Evolutionary conservation across 2,113 vertebrate genomes (phyloP).

Genomic region (Haliaeetus leucogaster): DNA sequence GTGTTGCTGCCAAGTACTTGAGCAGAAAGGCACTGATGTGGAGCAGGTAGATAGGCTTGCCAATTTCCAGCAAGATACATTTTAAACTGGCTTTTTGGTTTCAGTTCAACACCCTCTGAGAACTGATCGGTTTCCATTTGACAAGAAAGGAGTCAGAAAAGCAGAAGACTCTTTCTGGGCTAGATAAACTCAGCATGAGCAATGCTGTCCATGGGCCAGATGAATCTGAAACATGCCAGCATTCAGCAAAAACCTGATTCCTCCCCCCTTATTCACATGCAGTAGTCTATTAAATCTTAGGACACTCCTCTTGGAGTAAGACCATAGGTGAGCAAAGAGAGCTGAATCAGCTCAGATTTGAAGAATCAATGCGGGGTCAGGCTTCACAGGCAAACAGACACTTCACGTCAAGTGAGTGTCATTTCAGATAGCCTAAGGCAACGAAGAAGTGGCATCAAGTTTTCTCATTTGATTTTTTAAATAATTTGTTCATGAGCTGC

Average conservation of each 20-base stretch:
- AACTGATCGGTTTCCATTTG: slow-evolving; percentile 37
- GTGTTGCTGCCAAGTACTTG: slow-evolving; percentile 42
- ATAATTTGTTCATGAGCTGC: neutral
- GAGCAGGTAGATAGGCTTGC: slow-evolving; percentile 41
- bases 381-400: neutral
- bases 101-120: slow-evolving; percentile 33
- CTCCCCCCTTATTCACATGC: neutral
- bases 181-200: neutral
- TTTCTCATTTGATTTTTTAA: neutral
- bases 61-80: slow-evolving; percentile 15
- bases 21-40: slow-evolving; percentile 44
- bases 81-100: slow-evolving; percentile 1
- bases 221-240: neutral
- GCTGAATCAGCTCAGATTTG: neutral
- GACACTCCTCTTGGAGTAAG: neutral
- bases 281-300: neutral
- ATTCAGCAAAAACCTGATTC: neutral
- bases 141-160: slow-evolving; percentile 44
- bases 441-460: neutral
- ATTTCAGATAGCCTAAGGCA: neutral
- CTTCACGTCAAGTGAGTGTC: neutral
- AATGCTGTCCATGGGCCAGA: neutral
- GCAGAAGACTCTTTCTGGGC: neutral
- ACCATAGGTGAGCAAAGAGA: neutral
- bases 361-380: neutral